A percentile compares a stretch with the other conserved stretches of the same genome.
phyloP scores from a whole-genome alignment of 2,797 vertebrate genomes.

The Muscicapa comitata region DNA sequence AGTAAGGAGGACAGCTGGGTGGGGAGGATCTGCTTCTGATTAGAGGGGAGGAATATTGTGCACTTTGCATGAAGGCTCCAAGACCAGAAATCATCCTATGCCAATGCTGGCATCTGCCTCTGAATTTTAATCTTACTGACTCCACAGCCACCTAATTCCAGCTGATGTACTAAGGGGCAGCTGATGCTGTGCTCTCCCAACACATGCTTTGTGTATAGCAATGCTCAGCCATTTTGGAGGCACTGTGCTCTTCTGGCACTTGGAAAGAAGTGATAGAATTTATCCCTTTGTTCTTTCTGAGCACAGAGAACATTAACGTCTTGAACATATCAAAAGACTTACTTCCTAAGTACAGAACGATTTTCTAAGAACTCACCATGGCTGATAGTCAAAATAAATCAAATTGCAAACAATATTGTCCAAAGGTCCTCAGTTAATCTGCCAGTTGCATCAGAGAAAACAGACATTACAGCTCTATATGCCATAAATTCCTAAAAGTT shows the following conservation, averaged over 20 bases:
- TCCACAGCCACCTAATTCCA: not conserved
- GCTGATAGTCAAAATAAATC: not conserved
- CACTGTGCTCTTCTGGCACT: not conserved
- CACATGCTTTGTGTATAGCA: not conserved
- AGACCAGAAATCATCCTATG: not conserved
- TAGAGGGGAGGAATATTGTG: not conserved
- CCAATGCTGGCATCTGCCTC: not conserved
- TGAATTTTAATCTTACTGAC: not conserved
- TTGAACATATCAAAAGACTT: not conserved
- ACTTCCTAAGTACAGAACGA: not conserved
- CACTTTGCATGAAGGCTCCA: not conserved
- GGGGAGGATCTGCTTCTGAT: conserved; percentile 45
- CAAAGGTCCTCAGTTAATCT: not conserved
- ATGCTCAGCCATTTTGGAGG: not conserved
- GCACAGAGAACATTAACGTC: not conserved
- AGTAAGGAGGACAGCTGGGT: conserved; percentile 13
- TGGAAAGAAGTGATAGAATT: not conserved
- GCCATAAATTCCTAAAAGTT: not conserved
- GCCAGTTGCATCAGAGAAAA: not conserved
- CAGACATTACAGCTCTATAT: fast-evolving
- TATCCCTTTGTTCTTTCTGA: not conserved
- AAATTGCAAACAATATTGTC: not conserved
- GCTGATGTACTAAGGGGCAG: not conserved
- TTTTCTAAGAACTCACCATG: not conserved
- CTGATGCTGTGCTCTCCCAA: not conserved